phyloP scores from a whole-genome alignment of 2,797 vertebrate species.

The Amblyraja radiata region DNA sequence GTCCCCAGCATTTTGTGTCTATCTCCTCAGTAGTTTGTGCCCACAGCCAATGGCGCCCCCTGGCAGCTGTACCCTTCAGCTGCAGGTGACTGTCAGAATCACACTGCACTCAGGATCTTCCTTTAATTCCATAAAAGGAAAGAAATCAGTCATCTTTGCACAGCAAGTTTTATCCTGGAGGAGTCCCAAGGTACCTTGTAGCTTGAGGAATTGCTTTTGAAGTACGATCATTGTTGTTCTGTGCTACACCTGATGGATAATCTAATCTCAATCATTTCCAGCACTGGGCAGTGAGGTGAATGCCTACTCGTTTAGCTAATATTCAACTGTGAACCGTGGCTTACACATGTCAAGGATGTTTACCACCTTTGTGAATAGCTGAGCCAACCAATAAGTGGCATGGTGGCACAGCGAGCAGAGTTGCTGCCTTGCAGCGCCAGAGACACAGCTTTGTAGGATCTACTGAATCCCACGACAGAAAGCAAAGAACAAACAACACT shows the following conservation, averaged over 20 bases:
- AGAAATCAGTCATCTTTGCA: neutral
- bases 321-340: neutral
- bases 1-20: too few relatives aligned
- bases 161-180: neutral
- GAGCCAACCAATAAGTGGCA: neutral
- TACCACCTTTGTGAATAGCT: neutral
- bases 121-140: neutral
- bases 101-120: neutral
- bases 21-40: too few relatives aligned
- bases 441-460: too few relatives aligned
- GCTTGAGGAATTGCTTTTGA: neutral
- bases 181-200: neutral
- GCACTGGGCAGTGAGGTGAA: neutral
- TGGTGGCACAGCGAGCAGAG: too few relatives aligned
- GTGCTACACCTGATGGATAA: neutral
- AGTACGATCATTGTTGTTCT: neutral
- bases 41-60: neutral
- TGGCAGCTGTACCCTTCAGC: neutral
- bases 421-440: too few relatives aligned
- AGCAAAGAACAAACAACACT: too few relatives aligned
- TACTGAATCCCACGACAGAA: too few relatives aligned
- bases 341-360: neutral
- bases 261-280: neutral
- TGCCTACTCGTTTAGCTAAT: neutral
- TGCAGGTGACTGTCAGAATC: neutral